These are phyloP conservation scores for Sturnira hondurensis DNA, from an alignment of 2,113 vertebrate genomes.

Conservation along the genomic window DNA sequence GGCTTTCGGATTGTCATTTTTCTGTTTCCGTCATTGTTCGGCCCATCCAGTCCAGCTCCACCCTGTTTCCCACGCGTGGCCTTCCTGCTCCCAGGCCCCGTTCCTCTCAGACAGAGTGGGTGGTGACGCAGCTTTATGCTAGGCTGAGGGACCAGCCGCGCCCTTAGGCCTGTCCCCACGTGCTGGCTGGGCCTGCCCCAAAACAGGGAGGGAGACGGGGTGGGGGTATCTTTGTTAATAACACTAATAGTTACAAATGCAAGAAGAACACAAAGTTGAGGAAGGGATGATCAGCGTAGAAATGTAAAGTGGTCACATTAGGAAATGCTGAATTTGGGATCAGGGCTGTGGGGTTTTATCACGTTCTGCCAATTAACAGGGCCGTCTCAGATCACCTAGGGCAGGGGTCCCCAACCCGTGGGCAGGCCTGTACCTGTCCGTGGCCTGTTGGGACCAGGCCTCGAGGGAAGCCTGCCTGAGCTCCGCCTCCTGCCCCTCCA, in stretches of 20 bases:
- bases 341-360: neutral
- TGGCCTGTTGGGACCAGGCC: too few relatives aligned
- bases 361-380: neutral
- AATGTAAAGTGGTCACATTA: neutral
- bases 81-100: neutral
- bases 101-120: slow-evolving; percentile 1
- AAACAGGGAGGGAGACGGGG: neutral
- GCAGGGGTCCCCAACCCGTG: too few relatives aligned
- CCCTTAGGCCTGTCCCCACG: slow-evolving; percentile 32
- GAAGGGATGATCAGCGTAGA: neutral
- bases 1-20: neutral
- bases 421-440: too few relatives aligned
- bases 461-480: too few relatives aligned
- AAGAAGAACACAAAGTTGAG: neutral
- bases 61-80: neutral
- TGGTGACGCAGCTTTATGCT: slow-evolving; percentile 14
- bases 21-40: neutral
- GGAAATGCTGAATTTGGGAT: neutral
- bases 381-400: neutral
- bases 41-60: neutral
- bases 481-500: too few relatives aligned
- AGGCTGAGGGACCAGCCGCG: slow-evolving; percentile 17
- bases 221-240: neutral
- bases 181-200: neutral
- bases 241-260: neutral